Base-by-base conservation (phyloP, 1,140 invertebrate species). In the Musca vetustissima region DNA sequence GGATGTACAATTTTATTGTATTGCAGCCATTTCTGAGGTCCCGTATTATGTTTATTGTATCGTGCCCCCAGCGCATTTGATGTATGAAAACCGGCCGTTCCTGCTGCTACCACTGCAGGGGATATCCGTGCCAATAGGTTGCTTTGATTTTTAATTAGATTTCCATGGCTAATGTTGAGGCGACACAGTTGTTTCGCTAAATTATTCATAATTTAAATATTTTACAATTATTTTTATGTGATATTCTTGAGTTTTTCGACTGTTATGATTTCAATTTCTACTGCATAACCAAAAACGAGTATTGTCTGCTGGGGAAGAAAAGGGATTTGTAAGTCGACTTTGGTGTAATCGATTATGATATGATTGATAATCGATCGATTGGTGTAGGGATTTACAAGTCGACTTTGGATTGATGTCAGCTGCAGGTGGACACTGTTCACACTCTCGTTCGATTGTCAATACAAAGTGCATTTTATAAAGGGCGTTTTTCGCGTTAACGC, bases 1-100 rank as follows among this genome's bases (percentile, higher is more conserved):
- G 93, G 92, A 85, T 88, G 95, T 43, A 94, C 84, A 76, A 86
- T 88, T 36, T 92, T 85, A 84, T 96, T 96, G 69, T 90, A 86
- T 47, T 81, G 69, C 70, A 89, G 67, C 85, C 88, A 92, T 53
- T 82, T 83, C 53, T 75, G 83, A 9, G 86, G 87, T 0, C 77
- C 80, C 15, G 71, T 68, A 61, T 77, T 79, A 28, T 76, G 64
- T 73, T 80, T 80, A 49, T 81, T 81, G 75, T 79, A 81, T 36
- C 76, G 77, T 36, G 72, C 48, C 22, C 73, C 72, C 4, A 77
- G 53, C 8, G 64, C 57, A 2, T 71, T 66, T 2, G 72, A 43
- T 17, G 79, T 81, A 71, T 81, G 79, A 61, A 81, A 71, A 50
- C 69, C 69, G 22, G 53, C 64, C 52, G 32, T 32, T 49, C n/a